phyloP scores from a whole-genome alignment of 2,797 vertebrate species.

The Lepilemur septentrionalis region DNA sequence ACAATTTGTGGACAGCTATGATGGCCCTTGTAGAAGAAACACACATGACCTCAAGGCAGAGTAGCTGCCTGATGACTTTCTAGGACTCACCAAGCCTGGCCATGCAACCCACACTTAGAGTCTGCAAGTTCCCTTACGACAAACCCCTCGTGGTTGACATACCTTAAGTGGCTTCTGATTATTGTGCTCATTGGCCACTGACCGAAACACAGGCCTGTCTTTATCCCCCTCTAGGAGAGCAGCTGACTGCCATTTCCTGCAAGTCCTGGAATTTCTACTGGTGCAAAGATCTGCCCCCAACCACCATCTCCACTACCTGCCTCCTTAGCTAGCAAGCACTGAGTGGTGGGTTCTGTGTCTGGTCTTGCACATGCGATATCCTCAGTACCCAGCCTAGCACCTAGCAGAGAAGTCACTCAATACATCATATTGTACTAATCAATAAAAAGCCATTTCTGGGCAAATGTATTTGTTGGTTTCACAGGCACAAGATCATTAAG shows the following conservation, averaged over 20 bases:
- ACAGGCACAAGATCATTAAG: neutral
- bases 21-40: neutral
- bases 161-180: neutral
- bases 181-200: neutral
- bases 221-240: neutral
- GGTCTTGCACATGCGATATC: neutral
- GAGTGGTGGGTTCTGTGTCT: neutral
- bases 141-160: neutral
- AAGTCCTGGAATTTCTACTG: neutral
- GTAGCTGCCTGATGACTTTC: neutral
- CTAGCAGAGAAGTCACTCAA: neutral
- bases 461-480: neutral
- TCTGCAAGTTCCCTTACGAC: neutral
- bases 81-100: neutral
- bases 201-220: neutral
- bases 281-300: neutral
- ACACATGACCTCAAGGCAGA: neutral
- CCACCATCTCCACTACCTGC: too few relatives aligned
- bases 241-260: neutral
- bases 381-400: neutral
- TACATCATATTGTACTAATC: neutral
- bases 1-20: neutral
- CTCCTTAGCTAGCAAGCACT: neutral
- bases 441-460: slow-evolving; percentile 28
- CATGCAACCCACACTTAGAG: neutral